Conservation (phyloP, 2,797 vertebrate species). For the Molossus molossus region DNA sequence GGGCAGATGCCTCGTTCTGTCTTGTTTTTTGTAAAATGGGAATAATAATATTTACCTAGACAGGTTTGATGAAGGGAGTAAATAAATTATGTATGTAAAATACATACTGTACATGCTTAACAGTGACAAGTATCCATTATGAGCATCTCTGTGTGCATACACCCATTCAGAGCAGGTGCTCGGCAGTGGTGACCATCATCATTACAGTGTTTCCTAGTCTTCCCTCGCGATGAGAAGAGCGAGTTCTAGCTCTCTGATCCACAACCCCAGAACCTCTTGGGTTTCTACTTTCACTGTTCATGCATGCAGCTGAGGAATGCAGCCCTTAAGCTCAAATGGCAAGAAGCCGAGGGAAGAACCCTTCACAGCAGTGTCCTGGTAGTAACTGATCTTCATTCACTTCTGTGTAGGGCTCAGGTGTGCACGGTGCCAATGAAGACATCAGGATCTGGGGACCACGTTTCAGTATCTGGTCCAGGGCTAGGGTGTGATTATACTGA, state of each 20-base stretch:
- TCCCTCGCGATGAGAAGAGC: neutral
- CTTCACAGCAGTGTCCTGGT: neutral
- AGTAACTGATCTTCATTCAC: constrained; percentile 40
- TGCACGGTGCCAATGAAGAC: neutral
- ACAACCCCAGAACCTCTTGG: accelerated
- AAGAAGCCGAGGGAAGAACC: neutral
- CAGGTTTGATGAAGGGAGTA: neutral
- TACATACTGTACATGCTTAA: neutral
- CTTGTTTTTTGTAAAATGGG: neutral
- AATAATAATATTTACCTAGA: neutral
- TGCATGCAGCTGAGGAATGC: neutral
- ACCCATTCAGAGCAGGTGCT: neutral
- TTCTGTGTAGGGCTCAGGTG: neutral
- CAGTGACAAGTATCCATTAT: neutral
- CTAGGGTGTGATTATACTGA: neutral
- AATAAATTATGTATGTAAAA: neutral
- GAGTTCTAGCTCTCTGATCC: neutral
- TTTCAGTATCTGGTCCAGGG: neutral
- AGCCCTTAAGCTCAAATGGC: neutral
- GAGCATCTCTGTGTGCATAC: too few species aligned
- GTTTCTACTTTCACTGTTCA: constrained; percentile 19
- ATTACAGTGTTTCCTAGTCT: neutral
- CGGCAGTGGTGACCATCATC: neutral
- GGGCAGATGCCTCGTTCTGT: neutral
- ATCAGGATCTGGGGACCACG: neutral